Conservation (phyloP, 2,888 invertebrate species). For the Mesorhabditis belari region DNA sequence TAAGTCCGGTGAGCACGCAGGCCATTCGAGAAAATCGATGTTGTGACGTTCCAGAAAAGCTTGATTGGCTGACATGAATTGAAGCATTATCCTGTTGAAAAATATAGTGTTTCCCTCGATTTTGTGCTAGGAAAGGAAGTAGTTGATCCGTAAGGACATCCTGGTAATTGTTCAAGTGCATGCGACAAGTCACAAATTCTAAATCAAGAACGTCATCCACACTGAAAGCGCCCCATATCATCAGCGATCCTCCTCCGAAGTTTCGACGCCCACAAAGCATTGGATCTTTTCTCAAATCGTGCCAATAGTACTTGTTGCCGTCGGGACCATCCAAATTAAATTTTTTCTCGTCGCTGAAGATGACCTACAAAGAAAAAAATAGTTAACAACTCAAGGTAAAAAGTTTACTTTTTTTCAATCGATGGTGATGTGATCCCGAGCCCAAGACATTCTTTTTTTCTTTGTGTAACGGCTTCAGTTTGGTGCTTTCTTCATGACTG, state of each 20-base stretch:
- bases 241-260: slow-evolving; percentile 5
- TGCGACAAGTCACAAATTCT: slow-evolving; percentile 1
- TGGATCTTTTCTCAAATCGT: slow-evolving; percentile 4
- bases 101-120: not conserved
- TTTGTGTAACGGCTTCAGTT: too few species aligned
- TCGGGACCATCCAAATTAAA: slow-evolving; percentile 10
- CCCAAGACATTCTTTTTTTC: not conserved
- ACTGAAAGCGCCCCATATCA: slow-evolving; percentile 7
- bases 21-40: too few species aligned
- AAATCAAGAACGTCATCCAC: slow-evolving; percentile 1
- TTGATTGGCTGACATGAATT: too few species aligned
- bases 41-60: too few species aligned
- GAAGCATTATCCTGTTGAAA: slow-evolving; percentile 9
- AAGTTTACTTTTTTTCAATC: slow-evolving; percentile 1
- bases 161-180: not conserved
- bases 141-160: not conserved
- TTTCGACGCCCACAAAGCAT: slow-evolving; percentile 1
- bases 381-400: not conserved
- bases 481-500: too few species aligned
- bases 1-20: too few species aligned
- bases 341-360: slow-evolving; percentile 11
- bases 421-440: not conserved
- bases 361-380: not conserved
- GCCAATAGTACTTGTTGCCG: slow-evolving; percentile 4
- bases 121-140: slow-evolving; percentile 5